Evolutionary conservation across 2,797 vertebrate species (phyloP).

Genomic region (Rousettus madagascariensis): DNA sequence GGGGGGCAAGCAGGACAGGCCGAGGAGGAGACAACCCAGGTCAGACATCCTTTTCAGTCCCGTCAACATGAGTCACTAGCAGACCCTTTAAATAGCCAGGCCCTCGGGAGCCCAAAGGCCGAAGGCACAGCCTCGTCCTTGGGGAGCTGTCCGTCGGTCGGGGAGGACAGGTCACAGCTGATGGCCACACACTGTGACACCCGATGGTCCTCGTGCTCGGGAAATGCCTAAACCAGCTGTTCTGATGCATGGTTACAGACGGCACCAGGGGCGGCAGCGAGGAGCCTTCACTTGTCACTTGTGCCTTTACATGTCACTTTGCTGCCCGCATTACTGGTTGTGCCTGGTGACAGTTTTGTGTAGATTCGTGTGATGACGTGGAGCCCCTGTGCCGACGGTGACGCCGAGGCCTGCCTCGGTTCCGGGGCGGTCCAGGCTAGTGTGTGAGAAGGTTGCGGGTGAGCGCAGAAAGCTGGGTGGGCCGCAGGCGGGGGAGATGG

Average conservation of each 20-base stretch:
- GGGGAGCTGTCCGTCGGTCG: background rate
- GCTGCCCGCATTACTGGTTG: background rate
- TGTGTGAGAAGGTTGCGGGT: background rate
- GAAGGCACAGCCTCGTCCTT: no score
- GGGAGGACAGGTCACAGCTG: background rate
- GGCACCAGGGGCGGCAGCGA: rapidly evolving
- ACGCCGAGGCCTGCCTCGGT: background rate
- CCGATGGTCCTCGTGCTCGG: rapidly evolving
- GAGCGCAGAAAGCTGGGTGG: background rate
- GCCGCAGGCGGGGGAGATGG: background rate
- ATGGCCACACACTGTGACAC: background rate
- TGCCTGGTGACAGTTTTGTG: background rate
- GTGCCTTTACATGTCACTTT: rapidly evolving
- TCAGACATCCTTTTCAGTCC: background rate
- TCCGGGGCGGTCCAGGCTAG: background rate
- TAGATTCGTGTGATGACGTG: background rate
- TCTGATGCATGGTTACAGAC: rapidly evolving
- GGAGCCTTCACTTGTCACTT: background rate
- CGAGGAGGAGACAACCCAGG: background rate
- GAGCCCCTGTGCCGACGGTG: background rate
- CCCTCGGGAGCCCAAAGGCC: background rate
- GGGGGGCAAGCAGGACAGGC: background rate
- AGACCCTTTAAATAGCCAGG: background rate
- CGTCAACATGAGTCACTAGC: background rate
- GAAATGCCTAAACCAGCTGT: background rate